phyloP scores from a whole-genome alignment of 2,113 vertebrate species.

The Corydoras maculifer region DNA sequence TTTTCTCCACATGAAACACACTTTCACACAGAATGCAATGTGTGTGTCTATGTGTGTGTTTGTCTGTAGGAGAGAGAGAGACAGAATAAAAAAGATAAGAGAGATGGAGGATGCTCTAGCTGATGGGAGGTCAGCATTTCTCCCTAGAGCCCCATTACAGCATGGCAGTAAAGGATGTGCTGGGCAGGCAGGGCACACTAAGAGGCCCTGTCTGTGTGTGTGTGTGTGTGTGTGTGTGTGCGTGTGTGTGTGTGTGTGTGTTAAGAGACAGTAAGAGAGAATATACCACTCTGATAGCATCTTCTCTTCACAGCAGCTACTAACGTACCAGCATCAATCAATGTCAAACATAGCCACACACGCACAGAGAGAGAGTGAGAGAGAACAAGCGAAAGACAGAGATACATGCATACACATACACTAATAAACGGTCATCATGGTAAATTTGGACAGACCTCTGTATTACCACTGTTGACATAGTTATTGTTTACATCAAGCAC shows the following conservation, averaged over 20 bases:
- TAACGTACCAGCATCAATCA: slow-evolving; percentile 45
- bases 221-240: slow-evolving; percentile 15
- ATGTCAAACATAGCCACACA: slow-evolving; percentile 27
- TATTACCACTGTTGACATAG: too few species aligned
- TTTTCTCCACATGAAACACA: not conserved
- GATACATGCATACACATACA: not conserved
- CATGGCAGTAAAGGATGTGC: slow-evolving; percentile 48
- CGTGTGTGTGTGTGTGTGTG: slow-evolving; percentile 12
- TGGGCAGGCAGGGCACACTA: slow-evolving; percentile 25
- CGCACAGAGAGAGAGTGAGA: not conserved
- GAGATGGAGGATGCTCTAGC: slow-evolving; percentile 25
- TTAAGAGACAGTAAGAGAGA: slow-evolving; percentile 7
- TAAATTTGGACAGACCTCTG: too few species aligned
- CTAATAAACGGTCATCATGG: not conserved
- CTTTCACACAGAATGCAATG: not conserved
- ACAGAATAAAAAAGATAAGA: slow-evolving; percentile 27
- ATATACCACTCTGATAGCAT: slow-evolving; percentile 38
- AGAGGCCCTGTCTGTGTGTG: slow-evolving; percentile 8
- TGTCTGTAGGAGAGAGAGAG: not conserved
- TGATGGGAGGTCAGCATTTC: slow-evolving; percentile 34
- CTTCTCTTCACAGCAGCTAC: slow-evolving; percentile 31
- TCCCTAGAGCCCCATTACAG: slow-evolving; percentile 44
- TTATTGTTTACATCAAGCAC: too few species aligned
- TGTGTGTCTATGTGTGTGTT: not conserved
- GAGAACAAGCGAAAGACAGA: too few species aligned